Evolutionary conservation across 2,888 invertebrate genomes (phyloP).

Genomic region (Perithous albicinctus): DNA sequence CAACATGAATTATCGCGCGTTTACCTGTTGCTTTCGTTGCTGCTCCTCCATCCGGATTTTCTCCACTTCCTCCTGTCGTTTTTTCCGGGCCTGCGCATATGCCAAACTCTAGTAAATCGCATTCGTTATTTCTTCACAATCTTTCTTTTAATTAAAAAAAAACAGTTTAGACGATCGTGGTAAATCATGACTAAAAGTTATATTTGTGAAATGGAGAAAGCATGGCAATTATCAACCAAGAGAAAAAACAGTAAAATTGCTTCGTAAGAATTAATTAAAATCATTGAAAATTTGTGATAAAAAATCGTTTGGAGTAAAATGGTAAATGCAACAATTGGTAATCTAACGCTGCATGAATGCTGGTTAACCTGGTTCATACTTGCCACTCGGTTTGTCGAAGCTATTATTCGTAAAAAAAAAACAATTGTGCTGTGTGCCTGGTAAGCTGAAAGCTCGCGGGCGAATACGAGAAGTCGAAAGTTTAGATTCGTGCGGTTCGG

Average conservation of each 20-base stretch:
- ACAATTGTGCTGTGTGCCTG: constrained; percentile 69
- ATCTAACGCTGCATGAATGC: neutral
- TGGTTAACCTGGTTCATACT: constrained; percentile 62
- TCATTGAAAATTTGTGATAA: neutral
- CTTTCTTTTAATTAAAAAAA: neutral
- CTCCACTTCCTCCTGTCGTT: constrained; percentile 94
- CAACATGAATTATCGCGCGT: constrained; percentile 20
- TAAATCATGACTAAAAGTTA: constrained; percentile 65
- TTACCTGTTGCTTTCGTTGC: constrained; percentile 94
- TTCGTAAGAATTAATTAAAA: constrained; percentile 12
- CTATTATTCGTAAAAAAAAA: constrained; percentile 52
- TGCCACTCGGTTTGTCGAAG: constrained; percentile 64
- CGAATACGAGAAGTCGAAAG: constrained; percentile 69
- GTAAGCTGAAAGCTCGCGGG: constrained; percentile 68
- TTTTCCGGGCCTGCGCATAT: constrained; percentile 91
- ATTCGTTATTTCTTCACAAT: constrained; percentile 69
- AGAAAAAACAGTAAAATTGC: constrained; percentile 45
- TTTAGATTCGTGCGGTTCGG: constrained; percentile 69
- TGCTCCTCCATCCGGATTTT: constrained; percentile 94
- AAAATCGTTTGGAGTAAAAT: constrained; percentile 3
- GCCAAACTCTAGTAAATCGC: constrained; percentile 81
- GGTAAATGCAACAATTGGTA: neutral
- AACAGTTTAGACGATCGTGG: constrained; percentile 61
- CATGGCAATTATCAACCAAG: constrained; percentile 66
- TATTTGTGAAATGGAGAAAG: constrained; percentile 62